Evolutionary conservation across 2,888 invertebrate species (phyloP).

Genomic region (Sarcophaga rosellei): DNA sequence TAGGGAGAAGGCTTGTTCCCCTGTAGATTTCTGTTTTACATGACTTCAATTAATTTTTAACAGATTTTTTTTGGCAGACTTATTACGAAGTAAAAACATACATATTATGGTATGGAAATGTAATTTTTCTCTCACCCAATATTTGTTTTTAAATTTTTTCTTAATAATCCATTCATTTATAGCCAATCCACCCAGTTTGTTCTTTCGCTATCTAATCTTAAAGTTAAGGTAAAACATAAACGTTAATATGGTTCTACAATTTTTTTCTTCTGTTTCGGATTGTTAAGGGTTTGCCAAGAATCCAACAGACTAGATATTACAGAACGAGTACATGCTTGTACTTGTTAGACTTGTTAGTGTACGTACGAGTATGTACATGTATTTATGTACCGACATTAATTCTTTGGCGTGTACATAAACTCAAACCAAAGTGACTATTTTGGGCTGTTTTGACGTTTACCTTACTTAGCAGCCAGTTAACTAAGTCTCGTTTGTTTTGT

Average conservation of each 20-base stretch:
- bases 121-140: neutral
- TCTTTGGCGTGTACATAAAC: neutral
- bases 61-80: too few species aligned
- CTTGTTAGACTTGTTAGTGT: neutral
- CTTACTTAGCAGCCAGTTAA: slow-evolving; percentile 21
- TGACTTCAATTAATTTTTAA: too few species aligned
- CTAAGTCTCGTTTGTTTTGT: neutral
- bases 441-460: slow-evolving; percentile 27
- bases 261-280: neutral
- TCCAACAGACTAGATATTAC: neutral
- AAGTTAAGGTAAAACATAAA: slow-evolving; percentile 4
- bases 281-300: slow-evolving; percentile 44
- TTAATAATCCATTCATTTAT: slow-evolving; percentile 21
- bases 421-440: slow-evolving; percentile 32
- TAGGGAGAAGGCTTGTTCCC: too few species aligned
- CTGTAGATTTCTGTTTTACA: too few species aligned
- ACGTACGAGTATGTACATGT: neutral
- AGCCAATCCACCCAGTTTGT: slow-evolving; percentile 10
- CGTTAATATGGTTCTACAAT: slow-evolving; percentile 27
- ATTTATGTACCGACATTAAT: slow-evolving; percentile 23
- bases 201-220: slow-evolving; percentile 16
- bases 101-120: neutral
- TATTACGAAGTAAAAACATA: too few species aligned
- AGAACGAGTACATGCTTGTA: neutral
- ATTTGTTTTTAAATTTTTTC: slow-evolving; percentile 3